Evolutionary conservation across 2,888 invertebrate genomes (phyloP).

Genomic region (Cryptocheilus praepositus): DNA sequence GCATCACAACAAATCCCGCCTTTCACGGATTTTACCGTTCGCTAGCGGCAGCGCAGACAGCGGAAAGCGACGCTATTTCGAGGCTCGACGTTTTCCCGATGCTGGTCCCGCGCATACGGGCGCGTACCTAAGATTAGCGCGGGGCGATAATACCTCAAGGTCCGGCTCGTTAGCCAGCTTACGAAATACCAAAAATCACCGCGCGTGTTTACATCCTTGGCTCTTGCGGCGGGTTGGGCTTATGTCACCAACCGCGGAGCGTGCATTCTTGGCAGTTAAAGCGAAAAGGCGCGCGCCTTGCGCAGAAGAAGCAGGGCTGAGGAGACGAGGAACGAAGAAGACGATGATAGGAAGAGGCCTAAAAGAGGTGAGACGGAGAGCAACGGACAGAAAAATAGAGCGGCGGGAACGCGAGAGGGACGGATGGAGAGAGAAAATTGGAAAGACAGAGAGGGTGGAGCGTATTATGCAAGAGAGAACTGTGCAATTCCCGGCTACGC

Average conservation of each 20-base stretch:
- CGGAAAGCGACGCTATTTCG: neutral
- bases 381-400: no score
- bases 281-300: no score
- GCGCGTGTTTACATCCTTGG: conserved; percentile 55
- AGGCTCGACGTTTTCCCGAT: conserved; percentile 3
- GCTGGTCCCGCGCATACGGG: conserved; percentile 19
- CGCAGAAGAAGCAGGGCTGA: no score
- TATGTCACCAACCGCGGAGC: conserved; percentile 41
- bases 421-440: neutral
- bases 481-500: conserved; percentile 7
- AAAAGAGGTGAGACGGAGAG: no score
- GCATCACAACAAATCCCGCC: neutral
- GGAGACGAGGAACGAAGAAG: no score
- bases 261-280: neutral
- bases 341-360: neutral
- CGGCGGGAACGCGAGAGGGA: no score
- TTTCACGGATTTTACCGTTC: neutral
- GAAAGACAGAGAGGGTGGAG: neutral
- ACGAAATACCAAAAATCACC: conserved; percentile 58
- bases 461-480: no score
- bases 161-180: conserved; percentile 55
- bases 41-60: neutral
- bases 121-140: conserved; percentile 57
- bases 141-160: conserved; percentile 63
- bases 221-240: conserved; percentile 36